phyloP scores from a whole-genome alignment of 2,797 vertebrate species.

The Catostomus latipinnis region DNA sequence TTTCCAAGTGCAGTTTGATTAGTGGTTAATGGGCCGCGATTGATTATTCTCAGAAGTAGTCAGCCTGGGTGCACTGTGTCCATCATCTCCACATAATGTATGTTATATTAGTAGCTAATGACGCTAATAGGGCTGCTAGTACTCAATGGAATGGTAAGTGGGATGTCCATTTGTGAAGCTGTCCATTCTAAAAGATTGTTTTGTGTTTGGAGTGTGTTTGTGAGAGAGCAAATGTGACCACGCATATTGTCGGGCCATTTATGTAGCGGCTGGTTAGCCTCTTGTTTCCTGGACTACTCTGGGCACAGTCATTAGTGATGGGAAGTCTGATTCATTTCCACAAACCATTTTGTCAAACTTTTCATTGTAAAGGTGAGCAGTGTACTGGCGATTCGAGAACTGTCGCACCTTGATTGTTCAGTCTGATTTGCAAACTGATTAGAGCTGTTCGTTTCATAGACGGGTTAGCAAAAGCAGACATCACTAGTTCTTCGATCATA shows the following conservation, averaged over 20 bases:
- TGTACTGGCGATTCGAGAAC: too few species aligned
- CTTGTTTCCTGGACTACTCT: too few species aligned
- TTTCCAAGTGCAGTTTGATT: conserved; percentile 60
- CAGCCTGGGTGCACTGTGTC: conserved; percentile 10
- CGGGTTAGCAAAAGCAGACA: too few species aligned
- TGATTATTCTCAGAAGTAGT: conserved; percentile 55
- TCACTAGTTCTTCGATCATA: too few species aligned
- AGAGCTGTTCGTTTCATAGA: too few species aligned
- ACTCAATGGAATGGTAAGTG: background rate
- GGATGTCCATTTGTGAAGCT: conserved; percentile 37
- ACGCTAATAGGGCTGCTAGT: conserved; percentile 35
- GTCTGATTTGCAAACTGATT: too few species aligned
- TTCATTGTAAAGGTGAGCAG: too few species aligned
- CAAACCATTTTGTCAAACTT: too few species aligned
- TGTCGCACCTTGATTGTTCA: too few species aligned
- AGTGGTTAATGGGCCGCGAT: conserved; percentile 62
- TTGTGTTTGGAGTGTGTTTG: conserved; percentile 18
- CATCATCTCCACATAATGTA: conserved; percentile 36
- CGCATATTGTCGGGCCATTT: background rate
- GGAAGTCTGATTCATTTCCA: too few species aligned
- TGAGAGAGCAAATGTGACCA: background rate
- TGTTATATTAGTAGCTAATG: conserved; percentile 44
- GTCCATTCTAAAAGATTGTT: conserved; percentile 9
- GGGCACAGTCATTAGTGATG: too few species aligned
- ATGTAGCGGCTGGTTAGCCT: too few species aligned